Evolutionary conservation across 2,113 vertebrate species (phyloP), one percentile per base, ranked within the genome.

Genomic region (Sceloporus tristichus): DNA sequence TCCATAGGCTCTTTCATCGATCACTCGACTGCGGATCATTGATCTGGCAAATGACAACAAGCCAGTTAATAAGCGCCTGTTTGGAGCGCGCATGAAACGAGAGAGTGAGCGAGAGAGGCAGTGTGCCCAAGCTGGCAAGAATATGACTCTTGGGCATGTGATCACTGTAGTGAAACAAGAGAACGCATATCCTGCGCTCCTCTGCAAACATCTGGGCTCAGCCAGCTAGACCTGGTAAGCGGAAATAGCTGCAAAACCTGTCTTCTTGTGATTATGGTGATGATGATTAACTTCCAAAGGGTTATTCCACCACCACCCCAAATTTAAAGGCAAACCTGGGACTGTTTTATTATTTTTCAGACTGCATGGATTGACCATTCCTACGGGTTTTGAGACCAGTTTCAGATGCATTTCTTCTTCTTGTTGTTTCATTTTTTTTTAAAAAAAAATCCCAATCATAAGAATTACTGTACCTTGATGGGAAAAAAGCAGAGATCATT

Each of bases 31-130:
- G 94, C 92, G 97, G 96, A 96, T 96, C 97, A 98, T 96, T 97
- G 96, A 98, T 97, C 97, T 95, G 95, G 97, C 97, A 98, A 98
- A 98, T 95, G 96, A 97, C 96, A 96, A 96, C 95, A 94, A 96
- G 96, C 93, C 89, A 94, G 95, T 94, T 95, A 96, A 97, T 97
- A 94, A 97, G 95, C 96, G 96, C 92, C 95, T 93, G 54, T 92
- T 93, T 92, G 71, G 90, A 86, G 86, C 87, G 79, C 0, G 0
- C 85, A 87, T 14, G 71, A 0, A 77, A 42, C 9, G 0, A 34
- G 0, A 0, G 16, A 25, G 70, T 6, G 66, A 71, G 75, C 7
- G 18, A 21, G 13, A 7, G 75, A 25, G 54, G 62, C 59, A n/a
- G 42, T 10, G 6, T 77, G 62, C 48, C 42, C 48, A 29, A 71